Evolutionary conservation across 2,888 invertebrate species (phyloP), one percentile per base, ranked within the genome.

Genomic region (Andrena hattorfiana): DNA sequence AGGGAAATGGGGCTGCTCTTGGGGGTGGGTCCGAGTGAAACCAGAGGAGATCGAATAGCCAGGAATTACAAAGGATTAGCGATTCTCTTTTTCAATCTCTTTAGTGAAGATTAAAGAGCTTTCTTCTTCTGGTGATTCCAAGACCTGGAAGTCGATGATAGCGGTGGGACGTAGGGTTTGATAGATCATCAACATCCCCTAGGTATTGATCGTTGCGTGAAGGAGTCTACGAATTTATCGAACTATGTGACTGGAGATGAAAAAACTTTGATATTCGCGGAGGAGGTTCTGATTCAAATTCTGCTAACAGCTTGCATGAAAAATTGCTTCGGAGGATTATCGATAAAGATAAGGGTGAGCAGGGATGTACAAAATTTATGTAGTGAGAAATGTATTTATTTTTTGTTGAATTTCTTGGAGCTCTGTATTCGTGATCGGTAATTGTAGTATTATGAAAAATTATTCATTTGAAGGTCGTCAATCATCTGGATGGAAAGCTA

Each of bases 81-180:
- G 48, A 54, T 75, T 68, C 62, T 32, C 54, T 78, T 78, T 75
- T 75, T 75, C 76, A 75, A 78, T 67, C 67, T 74, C 35, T 42
- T n/a, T 6, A 32, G 54, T 16, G 4, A 48, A 67, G 54, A 51
- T 54, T 30, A 10, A 20, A 72, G 10, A n/a, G 32, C 42, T 26
- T 35, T 28, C 35, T 30, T 23, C n/a, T 35, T 68, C 16, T 7
- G 23, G n/a, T 32, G 64, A 76, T 59, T 71, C 23, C 42, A 6
- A n/a, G 54, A 48, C 51, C 48, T 51, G 42, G 6, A 20, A 54
- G 56, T 3, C 28, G 30, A 1, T 10, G 68, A 26, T 26, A 35
- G 23, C 42, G 30, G 23, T 23, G 16, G 16, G 16, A 6, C 13
- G 13, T 13, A 23, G 23, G 68, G 20, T 54, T 54, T 54, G 32